Evolutionary conservation across 35 echinoderm and acorn worm genomes (phyloP), one percentile per base, ranked within the genome.

Genomic region (Apostichopus parvimensis): DNA sequence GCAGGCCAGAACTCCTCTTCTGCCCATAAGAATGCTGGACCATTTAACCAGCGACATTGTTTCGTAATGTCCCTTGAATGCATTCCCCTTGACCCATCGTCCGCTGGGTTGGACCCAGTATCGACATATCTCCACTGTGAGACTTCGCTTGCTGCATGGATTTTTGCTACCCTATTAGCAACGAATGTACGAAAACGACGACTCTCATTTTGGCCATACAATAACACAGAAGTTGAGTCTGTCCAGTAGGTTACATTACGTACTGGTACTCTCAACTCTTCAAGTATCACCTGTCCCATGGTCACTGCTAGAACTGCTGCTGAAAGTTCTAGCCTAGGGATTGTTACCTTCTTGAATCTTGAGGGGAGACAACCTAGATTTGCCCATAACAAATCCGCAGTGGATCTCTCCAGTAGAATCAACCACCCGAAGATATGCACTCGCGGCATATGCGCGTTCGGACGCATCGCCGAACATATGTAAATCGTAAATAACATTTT

Each of bases 321-420:
- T 26, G 87, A 86, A n/a, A 95, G 70, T 71, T 95, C 94, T 68
- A 95, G 60, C 68, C 94, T 90, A 4, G 92, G 92, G 78, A 95
- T 93, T 24, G 92, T 94, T 26, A 91, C 78, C 75, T 93, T 95
- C 92, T 94, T 95, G 4, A 95, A 59, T 95, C 92, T 94, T 95
- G 4, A 95, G 73, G 14, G 92, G 94, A 64, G 72, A 75, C 7
- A 95, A 54, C 77, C 94, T 95, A 18, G 94, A 60, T 58, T 96
- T 94, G 25, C 92, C 95, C 92, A 91, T 91, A 21, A 96, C 66
- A 91, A 94, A 91, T 61, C 77, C 87, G 85, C 92, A 91, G 18
- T 94, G 88, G 34, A 80, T 87, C 6, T 86, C 20, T 6, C 64
- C 91, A 20, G 26, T 72, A 52, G 8, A 5, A 18, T 64, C 58